phyloP scores from a whole-genome alignment of 2,113 vertebrate genomes.

The Euleptes europaea region DNA sequence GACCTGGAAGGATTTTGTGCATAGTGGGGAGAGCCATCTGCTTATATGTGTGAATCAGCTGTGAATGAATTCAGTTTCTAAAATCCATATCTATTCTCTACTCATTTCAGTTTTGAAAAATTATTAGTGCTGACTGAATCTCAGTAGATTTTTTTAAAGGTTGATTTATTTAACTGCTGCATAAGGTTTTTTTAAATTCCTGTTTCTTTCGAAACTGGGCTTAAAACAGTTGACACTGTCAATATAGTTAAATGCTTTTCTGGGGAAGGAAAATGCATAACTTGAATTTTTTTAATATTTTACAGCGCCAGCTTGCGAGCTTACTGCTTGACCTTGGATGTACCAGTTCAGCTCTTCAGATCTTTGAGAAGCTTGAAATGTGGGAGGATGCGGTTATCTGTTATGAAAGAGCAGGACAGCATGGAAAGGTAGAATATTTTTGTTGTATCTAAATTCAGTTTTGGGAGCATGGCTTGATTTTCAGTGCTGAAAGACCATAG shows the following conservation, averaged over 20 bases:
- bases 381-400: constrained; percentile 97
- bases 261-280: background rate
- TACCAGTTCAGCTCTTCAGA: constrained; percentile 88
- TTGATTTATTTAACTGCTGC: background rate
- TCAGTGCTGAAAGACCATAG: background rate
- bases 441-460: background rate
- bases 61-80: background rate
- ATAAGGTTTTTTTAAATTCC: background rate
- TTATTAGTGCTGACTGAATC: background rate
- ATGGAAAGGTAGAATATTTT: constrained; percentile 86
- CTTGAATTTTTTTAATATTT: constrained; percentile 35
- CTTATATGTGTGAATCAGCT: background rate
- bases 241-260: background rate
- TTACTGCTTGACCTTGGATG: constrained; percentile 92
- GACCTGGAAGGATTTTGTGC: background rate
- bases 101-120: background rate
- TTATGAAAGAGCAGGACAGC: constrained; percentile 89
- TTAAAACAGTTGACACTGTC: background rate
- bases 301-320: constrained; percentile 87
- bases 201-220: background rate
- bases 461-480: background rate
- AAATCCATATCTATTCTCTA: background rate
- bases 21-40: background rate
- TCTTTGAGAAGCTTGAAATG: constrained; percentile 91
- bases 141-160: background rate